These are phyloP conservation scores for Struthidea cinerea DNA, from an alignment of 2,113 vertebrate species.

Conservation along the genomic window DNA sequence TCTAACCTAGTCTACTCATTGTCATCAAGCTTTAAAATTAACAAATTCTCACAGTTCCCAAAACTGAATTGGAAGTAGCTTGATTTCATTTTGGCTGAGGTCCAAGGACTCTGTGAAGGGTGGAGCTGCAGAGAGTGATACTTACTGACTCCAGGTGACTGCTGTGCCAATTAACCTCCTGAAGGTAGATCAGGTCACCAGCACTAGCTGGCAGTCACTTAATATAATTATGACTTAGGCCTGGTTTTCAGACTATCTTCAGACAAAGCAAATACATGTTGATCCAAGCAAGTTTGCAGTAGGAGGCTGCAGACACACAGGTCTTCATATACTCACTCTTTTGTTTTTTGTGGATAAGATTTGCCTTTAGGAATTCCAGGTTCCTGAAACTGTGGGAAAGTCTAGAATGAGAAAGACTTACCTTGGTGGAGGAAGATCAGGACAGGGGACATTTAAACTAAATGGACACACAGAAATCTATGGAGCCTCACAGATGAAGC, in stretches of 20 bases:
- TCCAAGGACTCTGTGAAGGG: conserved; percentile 79
- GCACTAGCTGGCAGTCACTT: conserved; percentile 79
- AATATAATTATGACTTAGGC: conserved; percentile 82
- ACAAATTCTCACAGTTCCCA: conserved; percentile 76
- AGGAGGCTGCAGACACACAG: conserved; percentile 79
- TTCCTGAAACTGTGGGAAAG: not conserved
- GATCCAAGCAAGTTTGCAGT: conserved; percentile 78
- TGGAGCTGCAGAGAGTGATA: conserved; percentile 77
- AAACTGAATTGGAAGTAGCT: conserved; percentile 78
- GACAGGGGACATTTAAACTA: not conserved
- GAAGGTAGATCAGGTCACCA: conserved; percentile 81
- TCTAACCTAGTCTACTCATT: conserved; percentile 73
- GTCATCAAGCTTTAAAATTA: conserved; percentile 77
- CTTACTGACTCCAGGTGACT: conserved; percentile 81
- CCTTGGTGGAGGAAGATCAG: not conserved
- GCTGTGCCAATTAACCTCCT: conserved; percentile 82
- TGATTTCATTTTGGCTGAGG: conserved; percentile 82
- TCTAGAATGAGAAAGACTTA: not conserved
- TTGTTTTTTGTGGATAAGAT: not conserved
- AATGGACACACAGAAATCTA: not conserved
- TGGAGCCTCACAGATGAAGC: not conserved
- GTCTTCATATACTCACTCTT: not conserved
- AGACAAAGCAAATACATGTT: conserved; percentile 81
- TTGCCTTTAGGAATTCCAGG: not conserved
- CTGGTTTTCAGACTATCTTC: conserved; percentile 77